Evolutionary conservation across 2,113 vertebrate genomes (phyloP).

Genomic region (Agapornis roseicollis): DNA sequence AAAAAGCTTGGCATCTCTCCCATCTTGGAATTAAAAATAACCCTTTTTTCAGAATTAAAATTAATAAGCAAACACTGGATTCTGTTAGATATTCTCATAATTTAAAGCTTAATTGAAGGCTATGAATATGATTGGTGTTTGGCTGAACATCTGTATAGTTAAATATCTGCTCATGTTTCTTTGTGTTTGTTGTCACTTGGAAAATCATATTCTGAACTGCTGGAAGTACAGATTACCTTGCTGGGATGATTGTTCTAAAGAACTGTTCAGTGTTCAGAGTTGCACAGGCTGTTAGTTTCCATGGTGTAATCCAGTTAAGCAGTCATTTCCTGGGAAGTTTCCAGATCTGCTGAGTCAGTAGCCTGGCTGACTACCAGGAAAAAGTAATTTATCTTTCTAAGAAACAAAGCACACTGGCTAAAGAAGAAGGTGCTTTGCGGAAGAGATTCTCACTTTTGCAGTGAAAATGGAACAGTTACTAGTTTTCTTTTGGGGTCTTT

Average conservation of each 20-base stretch:
- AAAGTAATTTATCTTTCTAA: conserved; percentile 55
- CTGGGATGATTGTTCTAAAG: conserved; percentile 48
- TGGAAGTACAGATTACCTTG: conserved; percentile 25
- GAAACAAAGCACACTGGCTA: neutral
- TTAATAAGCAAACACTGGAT: neutral
- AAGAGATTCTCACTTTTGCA: neutral
- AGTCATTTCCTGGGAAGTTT: conserved; percentile 76
- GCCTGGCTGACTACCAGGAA: conserved; percentile 59
- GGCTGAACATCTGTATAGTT: neutral
- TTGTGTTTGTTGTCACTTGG: neutral
- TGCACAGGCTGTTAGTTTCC: conserved; percentile 68
- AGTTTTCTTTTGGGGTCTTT: neutral
- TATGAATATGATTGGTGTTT: neutral
- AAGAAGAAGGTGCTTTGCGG: neutral
- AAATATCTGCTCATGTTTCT: neutral
- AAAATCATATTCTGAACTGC: conserved; percentile 13
- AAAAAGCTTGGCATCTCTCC: neutral
- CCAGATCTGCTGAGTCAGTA: conserved; percentile 72
- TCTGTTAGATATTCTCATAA: neutral
- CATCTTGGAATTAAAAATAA: neutral
- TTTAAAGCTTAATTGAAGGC: neutral
- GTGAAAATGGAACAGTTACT: neutral
- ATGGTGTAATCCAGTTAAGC: conserved; percentile 77
- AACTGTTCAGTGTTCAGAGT: conserved; percentile 60
- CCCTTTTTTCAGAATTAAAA: neutral